Evolutionary conservation across 2,888 invertebrate genomes (phyloP), one percentile per base, ranked within the genome.

Genomic region (Apoda limacodes): DNA sequence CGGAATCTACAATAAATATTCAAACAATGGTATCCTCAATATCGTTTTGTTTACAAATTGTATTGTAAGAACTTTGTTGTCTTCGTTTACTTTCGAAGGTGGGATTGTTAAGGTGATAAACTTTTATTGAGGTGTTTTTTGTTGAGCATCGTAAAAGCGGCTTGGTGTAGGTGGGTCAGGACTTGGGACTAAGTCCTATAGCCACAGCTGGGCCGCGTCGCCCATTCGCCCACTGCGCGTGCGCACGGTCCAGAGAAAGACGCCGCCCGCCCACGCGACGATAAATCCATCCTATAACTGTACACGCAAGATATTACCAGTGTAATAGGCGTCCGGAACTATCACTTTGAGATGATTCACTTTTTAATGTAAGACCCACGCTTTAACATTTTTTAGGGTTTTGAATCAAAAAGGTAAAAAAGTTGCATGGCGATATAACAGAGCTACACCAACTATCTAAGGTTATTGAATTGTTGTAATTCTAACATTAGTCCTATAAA

Each of bases 241-340:
- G 67, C 74, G 75, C 50, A 74, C 74, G 52, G 30, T 35, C 35
- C 45, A 17, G 17, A 5, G 17, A 6, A 7, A 5, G 7, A 7
- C 17, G 17, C 50, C 64, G 63, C 63, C 70, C 72, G 66, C 78
- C 75, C 51, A 75, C 78, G 40, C 50, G 45, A 46, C 50, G 55
- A 58, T 74, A 74, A 75, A 72, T 68, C 60, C 56, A 63, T 55
- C 56, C 50, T 52, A 52, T 75, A 75, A 74, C 74, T 65, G 75
- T 68, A 66, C 55, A 43, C 38, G 48, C 57, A 64, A 72, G 72
- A 74, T 74, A 74, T 75, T 67, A 58, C 60, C 55, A 46, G 42
- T 59, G 50, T 55, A 50, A 48, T 50, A 48, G 17, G 5, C 7
- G 17, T 17, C 23, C n/a, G 9, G 3, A 22, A 13, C 12, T 13